Evolutionary conservation across 2,888 invertebrate genomes (phyloP).

Genomic region (Patella depressa): DNA sequence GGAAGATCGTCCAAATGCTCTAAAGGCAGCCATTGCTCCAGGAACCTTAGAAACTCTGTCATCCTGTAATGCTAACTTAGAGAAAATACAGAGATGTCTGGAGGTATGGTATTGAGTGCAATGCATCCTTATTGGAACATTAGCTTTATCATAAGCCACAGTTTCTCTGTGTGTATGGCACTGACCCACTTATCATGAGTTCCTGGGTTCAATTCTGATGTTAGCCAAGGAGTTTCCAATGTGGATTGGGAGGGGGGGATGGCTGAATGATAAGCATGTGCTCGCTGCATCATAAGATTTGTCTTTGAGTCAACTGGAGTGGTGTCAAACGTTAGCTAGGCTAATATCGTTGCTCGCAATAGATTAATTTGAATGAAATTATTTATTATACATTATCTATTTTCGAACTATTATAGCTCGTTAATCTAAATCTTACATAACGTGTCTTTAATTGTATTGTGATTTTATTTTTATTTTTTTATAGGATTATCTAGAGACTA

Average conservation of each 20-base stretch:
- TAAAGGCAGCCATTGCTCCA: conserved; percentile 67
- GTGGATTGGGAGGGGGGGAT: no score
- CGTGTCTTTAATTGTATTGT: no score
- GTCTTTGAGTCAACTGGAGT: no score
- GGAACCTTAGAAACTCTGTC: conserved; percentile 69
- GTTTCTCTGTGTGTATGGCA: background rate
- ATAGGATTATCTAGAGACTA: conserved; percentile 71
- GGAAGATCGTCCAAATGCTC: conserved; percentile 69
- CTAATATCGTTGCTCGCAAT: no score
- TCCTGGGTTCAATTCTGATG: no score
- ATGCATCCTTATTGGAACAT: background rate
- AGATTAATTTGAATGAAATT: background rate
- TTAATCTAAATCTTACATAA: no score
- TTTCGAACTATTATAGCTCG: background rate
- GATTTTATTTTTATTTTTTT: conserved; percentile 16
- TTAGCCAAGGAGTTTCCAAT: no score
- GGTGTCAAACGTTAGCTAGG: no score
- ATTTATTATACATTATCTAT: no score
- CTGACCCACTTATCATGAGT: background rate
- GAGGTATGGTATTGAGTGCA: conserved; percentile 54
- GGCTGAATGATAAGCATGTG: no score
- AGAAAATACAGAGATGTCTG: conserved; percentile 70
- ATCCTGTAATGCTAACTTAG: conserved; percentile 65
- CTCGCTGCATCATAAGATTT: no score
- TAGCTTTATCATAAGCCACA: background rate